Evolutionary conservation across 2,888 invertebrate species (phyloP), one percentile per base, ranked within the genome.

Genomic region (Dicycla oo): DNA sequence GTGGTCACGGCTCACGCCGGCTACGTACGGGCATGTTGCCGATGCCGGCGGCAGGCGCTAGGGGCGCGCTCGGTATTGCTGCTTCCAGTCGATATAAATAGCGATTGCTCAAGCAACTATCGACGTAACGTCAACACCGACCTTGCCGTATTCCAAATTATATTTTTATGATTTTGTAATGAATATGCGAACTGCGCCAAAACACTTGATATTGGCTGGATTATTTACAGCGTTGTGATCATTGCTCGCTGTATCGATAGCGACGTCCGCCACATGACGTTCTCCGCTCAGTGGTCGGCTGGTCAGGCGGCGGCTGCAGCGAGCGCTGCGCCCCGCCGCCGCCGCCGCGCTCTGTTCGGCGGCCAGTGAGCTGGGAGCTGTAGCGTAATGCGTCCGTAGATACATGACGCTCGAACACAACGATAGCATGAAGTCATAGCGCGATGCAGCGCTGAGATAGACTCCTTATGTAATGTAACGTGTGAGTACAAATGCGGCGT

Each of bases 111-210:
- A 78, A 80, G 77, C 74, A 70, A 66, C 79, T 69, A 77, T 72
- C 63, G 66, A 73, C 69, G 69, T 67, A 69, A 75, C 72, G 80
- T 73, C 69, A 75, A 56, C 81, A 81, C 81, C 77, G 83, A 80
- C 83, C 86, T 87, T 81, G 84, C 70, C 83, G 85, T 82, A 82
- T 81, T 62, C 69, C 65, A 74, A 72, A 85, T 85, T 79, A 83
- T 86, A 84, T 85, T 86, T 87, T 83, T 83, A 87, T 88, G 84
- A 83, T 82, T 86, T 75, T 73, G 82, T 87, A 84, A 87, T 88
- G 79, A 82, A 84, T 77, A 77, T 40, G 40, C 69, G 61, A 73
- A 77, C 67, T 73, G 76, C 81, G 78, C 73, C 73, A 65, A 75
- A 76, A 69, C 83, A 84, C 78, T 73, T 58, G 70, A 73, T 70